Conservation (phyloP, 2,113 vertebrate genomes). For the Todiramphus chloris region DNA sequence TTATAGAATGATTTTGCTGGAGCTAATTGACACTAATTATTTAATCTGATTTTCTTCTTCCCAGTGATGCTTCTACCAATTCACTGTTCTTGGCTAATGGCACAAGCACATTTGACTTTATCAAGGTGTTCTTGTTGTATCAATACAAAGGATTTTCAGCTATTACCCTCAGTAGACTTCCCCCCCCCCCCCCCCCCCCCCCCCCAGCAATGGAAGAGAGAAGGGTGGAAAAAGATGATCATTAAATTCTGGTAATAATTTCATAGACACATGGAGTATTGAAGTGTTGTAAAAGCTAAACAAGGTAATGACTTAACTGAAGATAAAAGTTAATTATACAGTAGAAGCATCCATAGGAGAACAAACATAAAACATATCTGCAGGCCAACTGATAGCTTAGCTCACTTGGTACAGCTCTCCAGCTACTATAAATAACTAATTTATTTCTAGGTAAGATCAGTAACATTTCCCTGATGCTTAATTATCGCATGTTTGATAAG, state of each 20-base stretch:
- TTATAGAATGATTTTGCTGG: conserved; percentile 95
- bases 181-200: too few species aligned
- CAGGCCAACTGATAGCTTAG: background rate
- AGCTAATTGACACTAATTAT: conserved; percentile 99
- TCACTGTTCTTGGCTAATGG: conserved; percentile 60
- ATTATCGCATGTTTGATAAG: background rate
- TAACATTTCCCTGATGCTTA: background rate
- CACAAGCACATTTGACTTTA: conserved; percentile 38
- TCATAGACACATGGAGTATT: background rate
- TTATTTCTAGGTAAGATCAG: background rate
- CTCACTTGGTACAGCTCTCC: background rate
- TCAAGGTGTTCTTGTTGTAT: conserved; percentile 36
- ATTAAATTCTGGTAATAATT: conserved; percentile 1
- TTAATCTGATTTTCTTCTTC: conserved; percentile 98
- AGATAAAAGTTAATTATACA: background rate
- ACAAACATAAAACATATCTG: background rate
- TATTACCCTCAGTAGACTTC: background rate
- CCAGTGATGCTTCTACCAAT: conserved; percentile 73
- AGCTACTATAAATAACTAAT: background rate
- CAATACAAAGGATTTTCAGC: background rate
- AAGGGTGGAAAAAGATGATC: background rate
- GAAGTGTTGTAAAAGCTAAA: background rate
- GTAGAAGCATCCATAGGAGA: background rate
- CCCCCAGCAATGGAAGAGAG: background rate
- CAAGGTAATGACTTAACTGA: background rate